Percentiles rank a stretch among this genome's conserved stretches.
phyloP scores from a whole-genome alignment of 2,113 vertebrate species.

The Elgaria multicarinata region DNA sequence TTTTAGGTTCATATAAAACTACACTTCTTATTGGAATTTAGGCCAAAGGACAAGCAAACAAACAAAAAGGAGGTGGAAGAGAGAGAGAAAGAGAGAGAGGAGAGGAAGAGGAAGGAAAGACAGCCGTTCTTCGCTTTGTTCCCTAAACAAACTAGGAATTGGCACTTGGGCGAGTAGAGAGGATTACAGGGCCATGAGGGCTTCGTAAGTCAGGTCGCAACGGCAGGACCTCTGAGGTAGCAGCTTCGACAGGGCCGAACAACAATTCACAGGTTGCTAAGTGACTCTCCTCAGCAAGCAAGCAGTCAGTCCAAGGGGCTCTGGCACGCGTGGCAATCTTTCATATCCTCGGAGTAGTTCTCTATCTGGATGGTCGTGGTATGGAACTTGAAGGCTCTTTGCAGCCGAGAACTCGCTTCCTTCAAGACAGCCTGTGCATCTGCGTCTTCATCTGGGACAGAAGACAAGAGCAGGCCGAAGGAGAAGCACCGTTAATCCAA shows the following conservation, averaged over 20 bases:
- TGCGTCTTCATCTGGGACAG: conserved; percentile 67
- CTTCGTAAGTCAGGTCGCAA: not conserved
- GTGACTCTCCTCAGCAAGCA: not conserved
- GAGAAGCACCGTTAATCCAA: not conserved
- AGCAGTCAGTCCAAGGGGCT: conserved; percentile 74
- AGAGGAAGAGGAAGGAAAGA: not conserved
- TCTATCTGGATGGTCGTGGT: conserved; percentile 85
- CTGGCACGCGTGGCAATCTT: conserved; percentile 78
- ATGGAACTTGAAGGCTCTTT: conserved; percentile 79
- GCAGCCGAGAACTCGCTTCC: conserved; percentile 75
- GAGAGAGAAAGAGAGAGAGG: no score
- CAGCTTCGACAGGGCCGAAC: not conserved
- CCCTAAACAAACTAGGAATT: not conserved
- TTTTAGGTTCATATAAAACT: not conserved
- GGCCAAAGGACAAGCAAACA: not conserved
- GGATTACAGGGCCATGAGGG: not conserved
- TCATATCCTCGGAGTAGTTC: conserved; percentile 85
- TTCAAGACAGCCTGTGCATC: conserved; percentile 79
- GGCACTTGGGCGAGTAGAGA: no score
- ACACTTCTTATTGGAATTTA: no score
- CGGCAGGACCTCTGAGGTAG: conserved; percentile 7
- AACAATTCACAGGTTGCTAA: not conserved
- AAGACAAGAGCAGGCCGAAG: rapidly evolving
- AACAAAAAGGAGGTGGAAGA: not conserved
- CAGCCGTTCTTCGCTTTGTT: not conserved